Evolutionary conservation across 1,140 invertebrate genomes (phyloP), one percentile per base, ranked within the genome.

Genomic region (Pinna nobilis): DNA sequence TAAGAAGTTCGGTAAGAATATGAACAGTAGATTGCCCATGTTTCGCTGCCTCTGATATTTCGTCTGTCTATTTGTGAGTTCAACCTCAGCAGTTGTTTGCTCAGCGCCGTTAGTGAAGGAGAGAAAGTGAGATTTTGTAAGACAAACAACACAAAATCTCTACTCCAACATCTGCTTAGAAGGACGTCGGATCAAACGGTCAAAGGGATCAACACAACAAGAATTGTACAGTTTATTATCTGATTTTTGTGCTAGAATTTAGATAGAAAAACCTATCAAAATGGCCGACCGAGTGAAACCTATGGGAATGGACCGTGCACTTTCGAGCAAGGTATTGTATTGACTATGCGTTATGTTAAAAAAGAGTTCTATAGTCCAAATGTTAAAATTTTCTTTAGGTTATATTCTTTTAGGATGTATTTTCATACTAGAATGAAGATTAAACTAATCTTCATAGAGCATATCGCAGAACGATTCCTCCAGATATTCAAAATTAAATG

Each of bases 251-350:
- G 30, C 33, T 63, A 41, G 35, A 41, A 41, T 41, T 33, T 55
- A 41, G 39, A 35, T 65, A 57, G 32, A 41, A 20, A 59, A 6
- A 72, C n/a, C 47, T 44, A 49, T 55, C 68, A 80, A 67, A 72
- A 80, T 80, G 79, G 68, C 79, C 6, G 71, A 76, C 51, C 73
- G 79, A 47, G 67, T 75, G 49, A 75, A 70, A 59, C 72, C 79
- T 25, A 80, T 77, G 76, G 79, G 79, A 39, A 80, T 80, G 79
- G 79, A 80, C 67, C 70, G 79, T 67, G 79, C 79, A 57, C 70
- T 80, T 32, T 61, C 65, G 50, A 74, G 70, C 60, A 80, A 80
- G 79, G 79, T 80, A n/a, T 66, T 63, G 76, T 33, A 51, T 49
- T 18, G 20, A 15, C 55, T 50, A 20, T 50, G 25, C 33, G 32